Percentiles rank a stretch among this genome's conserved stretches.
Conservation (phyloP, 2,113 vertebrate species). For the Equus przewalskii region DNA sequence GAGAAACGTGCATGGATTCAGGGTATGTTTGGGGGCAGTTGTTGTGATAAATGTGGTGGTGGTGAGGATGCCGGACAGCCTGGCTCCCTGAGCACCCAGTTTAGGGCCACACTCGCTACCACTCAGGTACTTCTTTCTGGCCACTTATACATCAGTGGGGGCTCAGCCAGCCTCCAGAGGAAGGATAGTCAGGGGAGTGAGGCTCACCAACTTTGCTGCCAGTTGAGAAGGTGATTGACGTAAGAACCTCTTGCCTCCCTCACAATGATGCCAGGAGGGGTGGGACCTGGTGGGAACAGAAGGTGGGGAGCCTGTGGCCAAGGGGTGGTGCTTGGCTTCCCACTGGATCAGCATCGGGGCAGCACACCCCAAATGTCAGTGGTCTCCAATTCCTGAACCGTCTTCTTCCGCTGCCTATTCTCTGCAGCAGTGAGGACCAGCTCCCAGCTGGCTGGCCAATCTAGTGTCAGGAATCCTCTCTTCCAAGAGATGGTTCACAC, state of each 20-base stretch:
- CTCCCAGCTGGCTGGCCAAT: background rate
- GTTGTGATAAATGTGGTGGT: no score
- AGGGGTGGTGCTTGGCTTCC: background rate
- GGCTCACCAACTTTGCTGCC: background rate
- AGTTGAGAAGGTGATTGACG: background rate
- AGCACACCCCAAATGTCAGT: background rate
- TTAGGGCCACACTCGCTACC: background rate
- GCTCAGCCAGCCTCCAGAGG: background rate
- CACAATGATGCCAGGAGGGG: background rate
- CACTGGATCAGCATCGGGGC: no score
- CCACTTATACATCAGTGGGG: accelerated
- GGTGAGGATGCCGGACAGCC: background rate
- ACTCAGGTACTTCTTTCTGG: background rate
- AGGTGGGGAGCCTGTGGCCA: background rate
- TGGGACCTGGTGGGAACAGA: background rate
- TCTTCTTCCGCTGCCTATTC: background rate
- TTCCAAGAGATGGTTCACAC: background rate
- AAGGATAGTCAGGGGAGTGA: background rate
- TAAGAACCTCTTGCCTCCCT: background rate
- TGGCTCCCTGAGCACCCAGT: background rate
- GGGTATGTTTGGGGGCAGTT: background rate
- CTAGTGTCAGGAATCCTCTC: background rate
- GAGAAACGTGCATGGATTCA: background rate
- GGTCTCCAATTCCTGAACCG: background rate
- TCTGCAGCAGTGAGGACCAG: background rate